Base-by-base conservation (phyloP, 2,113 vertebrate species). In the Pardalotus punctatus region DNA sequence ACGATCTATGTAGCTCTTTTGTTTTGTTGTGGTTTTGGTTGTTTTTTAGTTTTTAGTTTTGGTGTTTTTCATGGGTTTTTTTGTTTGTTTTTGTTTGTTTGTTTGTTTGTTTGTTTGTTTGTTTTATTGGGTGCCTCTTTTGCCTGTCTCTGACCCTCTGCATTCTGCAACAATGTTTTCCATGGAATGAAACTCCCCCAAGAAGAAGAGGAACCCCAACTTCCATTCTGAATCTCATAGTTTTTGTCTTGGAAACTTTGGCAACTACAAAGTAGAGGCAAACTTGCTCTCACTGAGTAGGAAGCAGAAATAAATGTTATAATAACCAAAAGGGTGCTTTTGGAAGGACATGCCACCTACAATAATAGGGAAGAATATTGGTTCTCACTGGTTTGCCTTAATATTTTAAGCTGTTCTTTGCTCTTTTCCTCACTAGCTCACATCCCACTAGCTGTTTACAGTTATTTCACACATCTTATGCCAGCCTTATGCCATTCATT, bases 371-470 rank as follows among this genome's bases (percentile, higher is more conserved):
- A 94, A 96, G 84, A 94, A 95, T 96, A 94, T 89, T 94, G 91
- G 61, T 95, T 97, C 62, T 94, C 91, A 91, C 81, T 93, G 86
- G 84, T 86, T 94, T 50, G 81, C 81, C 83, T 97, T 91, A 95
- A 96, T 96, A 96, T 97, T 96, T 97, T 97, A 96, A 95, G 91
- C 84, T 96, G 91, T 97, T 97, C 94, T 96, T 97, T 97, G 96
- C 94, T 97, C 96, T 97, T 97, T 96, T 97, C 95, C 96, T 96
- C 93, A 96, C 94, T 96, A 97, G 33, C 94, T 96, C 89, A 95
- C 94, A 97, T 96, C 94, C 95, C 95, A 97, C 96, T 97, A 96
- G 94, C 95, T 96, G 94, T 97, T 97, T 97, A 97, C 96, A 96
- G 91, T 96, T 96, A 96, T 93, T 96, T 96, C 96, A 96, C 95